A percentile compares a stretch with the other conserved stretches of the same genome.
These are phyloP conservation scores for Peribatodes rhomboidaria DNA, from an alignment of 2,888 invertebrate species.

Conservation along the genomic window DNA sequence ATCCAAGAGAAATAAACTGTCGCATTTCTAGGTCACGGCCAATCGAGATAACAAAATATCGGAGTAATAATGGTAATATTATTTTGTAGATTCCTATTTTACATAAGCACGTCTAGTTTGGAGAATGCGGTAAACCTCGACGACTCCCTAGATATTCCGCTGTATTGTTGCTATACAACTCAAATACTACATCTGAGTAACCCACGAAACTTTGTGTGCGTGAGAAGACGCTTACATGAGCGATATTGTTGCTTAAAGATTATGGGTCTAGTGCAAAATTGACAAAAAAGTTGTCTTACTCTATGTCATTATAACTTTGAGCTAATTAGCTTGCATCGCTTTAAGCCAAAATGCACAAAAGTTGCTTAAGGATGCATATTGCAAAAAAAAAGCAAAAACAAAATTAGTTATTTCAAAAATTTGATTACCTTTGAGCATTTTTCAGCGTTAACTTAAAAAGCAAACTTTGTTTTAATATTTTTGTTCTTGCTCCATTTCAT, in stretches of 20 bases:
- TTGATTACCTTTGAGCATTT: too few species aligned
- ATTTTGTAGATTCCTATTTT: conserved; percentile 17
- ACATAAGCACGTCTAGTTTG: conserved; percentile 19
- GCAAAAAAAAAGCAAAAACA: too few species aligned
- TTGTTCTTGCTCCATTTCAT: too few species aligned
- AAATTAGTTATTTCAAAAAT: too few species aligned
- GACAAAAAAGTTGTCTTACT: too few species aligned
- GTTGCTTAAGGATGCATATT: too few species aligned
- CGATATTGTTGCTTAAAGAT: neutral
- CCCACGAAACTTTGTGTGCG: conserved; percentile 44
- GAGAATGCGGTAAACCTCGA: conserved; percentile 21
- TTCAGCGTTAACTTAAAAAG: too few species aligned
- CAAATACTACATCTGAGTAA: conserved; percentile 44
- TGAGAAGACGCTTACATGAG: conserved; percentile 10
- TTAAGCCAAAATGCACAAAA: too few species aligned
- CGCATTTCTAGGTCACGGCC: conserved; percentile 12
- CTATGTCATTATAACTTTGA: too few species aligned
- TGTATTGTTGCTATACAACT: conserved; percentile 38
- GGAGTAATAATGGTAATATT: conserved; percentile 8
- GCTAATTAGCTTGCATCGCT: too few species aligned
- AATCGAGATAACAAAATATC: neutral
- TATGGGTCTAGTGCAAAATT: too few species aligned
- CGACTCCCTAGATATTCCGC: conserved; percentile 31
- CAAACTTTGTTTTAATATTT: too few species aligned
- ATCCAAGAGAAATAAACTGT: neutral